Evolutionary conservation across 2,113 vertebrate genomes (phyloP), one percentile per base, ranked within the genome.

Genomic region (Grammomys surdaster): DNA sequence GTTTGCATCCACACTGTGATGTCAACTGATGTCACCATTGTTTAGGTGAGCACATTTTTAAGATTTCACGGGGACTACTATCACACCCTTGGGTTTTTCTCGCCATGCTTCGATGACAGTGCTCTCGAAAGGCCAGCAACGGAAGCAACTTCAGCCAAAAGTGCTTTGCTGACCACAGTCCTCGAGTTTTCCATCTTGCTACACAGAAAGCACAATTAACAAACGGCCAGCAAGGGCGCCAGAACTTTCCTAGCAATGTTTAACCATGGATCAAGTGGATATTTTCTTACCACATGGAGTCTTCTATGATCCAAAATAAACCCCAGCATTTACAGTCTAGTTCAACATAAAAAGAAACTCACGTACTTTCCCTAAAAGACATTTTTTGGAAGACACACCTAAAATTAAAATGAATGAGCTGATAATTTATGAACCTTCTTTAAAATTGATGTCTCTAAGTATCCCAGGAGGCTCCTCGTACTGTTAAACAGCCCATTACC

Each of bases 281-380:
- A 56, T 95, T 94, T 84, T 82, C 82, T 93, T 13, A 92, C 70
- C 85, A 26, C 91, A n/a, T n/a, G 48, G 72, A 90, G 22, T 54
- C 80, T 90, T 86, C 92, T 89, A 43, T 1, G 65, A 90, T 86
- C 93, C 92, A 92, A 91, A 94, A 72, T 92, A 96, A 94, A 90
- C 78, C 58, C 75, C 33, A 72, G 82, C 65, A 77, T 77, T 92
- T 85, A 90, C 1, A n/a, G 36, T 28, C 46, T 67, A 31, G 46
- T 80, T 93, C 80, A 67, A 95, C 76, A 96, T 72, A 81, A 94
- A 93, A 89, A 90, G 40, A 92, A 92, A 81, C 54, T 33, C 80
- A 48, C 48, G 26, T 63, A 85, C 81, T 95, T 97, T 78, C 80
- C 90, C 54, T 86, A 94, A 92, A 93, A 81, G 6, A 60, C 51